Evolutionary conservation across 2,888 invertebrate species (phyloP), one percentile per base, ranked within the genome.

Genomic region (Steromphala cineraria): DNA sequence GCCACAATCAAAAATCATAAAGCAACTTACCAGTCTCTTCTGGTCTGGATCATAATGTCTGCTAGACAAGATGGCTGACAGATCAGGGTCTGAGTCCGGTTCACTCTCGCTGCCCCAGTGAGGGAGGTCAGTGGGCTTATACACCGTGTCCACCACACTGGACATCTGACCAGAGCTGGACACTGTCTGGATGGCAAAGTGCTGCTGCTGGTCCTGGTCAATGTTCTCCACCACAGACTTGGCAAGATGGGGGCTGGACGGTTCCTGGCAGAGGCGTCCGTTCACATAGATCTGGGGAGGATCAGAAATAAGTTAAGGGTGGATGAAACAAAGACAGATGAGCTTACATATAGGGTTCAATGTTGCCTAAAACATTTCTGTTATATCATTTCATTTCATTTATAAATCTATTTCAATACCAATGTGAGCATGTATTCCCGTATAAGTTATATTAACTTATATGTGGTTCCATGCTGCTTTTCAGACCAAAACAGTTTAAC

Each of bases 181-280:
- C 55, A 91, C 84, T 7, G 90, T 89, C 84, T 91, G 90, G 67
- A 92, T 90, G 76, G 88, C 89, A 81, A 92, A 87, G 46, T 87
- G 84, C 67, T 89, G 89, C n/a, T 87, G 84, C 2, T 86, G 83
- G 67, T 84, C 86, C 0, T 89, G 86, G 80, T 89, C 86, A 10
- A 91, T 78, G 56, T 89, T 88, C 78, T 91, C 90, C 53, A 92
- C 82, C 13, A 91, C 86, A 8, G 89, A 86, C 75, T 91, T 90
- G n/a, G 88, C 85, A 17, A 90, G 78, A 53, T 84, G 84, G 13
- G 88, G 85, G 74, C 84, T 88, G 53, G 81, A 78, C 8, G 87
- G 76, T 74, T 84, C 81, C 82, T 87, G 84, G 74, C 83, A 82
- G 71, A 87, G 82, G 10, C 83, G 85, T 28, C 88, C 89, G 82